phyloP scores from a whole-genome alignment of 2,797 vertebrate species.

The Astyanax mexicanus region DNA sequence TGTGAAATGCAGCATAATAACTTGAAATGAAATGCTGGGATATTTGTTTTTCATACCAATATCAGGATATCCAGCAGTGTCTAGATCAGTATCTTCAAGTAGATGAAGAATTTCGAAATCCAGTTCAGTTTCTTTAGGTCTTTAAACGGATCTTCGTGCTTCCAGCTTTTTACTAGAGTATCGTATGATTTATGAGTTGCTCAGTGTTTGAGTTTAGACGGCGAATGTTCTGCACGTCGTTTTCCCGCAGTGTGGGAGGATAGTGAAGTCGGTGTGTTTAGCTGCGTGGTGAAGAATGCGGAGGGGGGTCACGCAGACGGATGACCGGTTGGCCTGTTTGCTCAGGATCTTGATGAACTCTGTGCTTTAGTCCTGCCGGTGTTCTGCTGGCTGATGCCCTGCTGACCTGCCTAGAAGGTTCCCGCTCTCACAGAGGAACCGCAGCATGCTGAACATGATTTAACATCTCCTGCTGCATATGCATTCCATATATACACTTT shows the following conservation, averaged over 20 bases:
- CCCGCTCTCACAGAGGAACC: background rate
- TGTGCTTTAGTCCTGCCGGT: background rate
- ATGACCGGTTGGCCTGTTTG: background rate
- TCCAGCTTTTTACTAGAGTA: too few species aligned
- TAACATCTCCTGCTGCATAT: background rate
- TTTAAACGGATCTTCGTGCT: too few species aligned
- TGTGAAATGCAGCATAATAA: too few species aligned
- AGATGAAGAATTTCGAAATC: too few species aligned
- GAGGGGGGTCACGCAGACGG: background rate
- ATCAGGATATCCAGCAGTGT: too few species aligned
- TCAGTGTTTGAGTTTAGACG: background rate
- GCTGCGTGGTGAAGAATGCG: background rate
- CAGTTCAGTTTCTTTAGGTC: too few species aligned
- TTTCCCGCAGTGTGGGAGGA: background rate
- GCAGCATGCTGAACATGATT: slow-evolving; percentile 30
- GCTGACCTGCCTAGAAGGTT: background rate
- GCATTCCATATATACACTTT: background rate
- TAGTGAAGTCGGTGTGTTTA: background rate
- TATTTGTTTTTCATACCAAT: too few species aligned
- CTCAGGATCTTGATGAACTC: background rate
- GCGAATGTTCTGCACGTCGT: background rate
- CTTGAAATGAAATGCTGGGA: too few species aligned
- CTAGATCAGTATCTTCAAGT: too few species aligned
- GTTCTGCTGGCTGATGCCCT: background rate
- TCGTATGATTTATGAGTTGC: background rate